phyloP scores from a whole-genome alignment of 2,113 vertebrate genomes.

The Parus major region DNA sequence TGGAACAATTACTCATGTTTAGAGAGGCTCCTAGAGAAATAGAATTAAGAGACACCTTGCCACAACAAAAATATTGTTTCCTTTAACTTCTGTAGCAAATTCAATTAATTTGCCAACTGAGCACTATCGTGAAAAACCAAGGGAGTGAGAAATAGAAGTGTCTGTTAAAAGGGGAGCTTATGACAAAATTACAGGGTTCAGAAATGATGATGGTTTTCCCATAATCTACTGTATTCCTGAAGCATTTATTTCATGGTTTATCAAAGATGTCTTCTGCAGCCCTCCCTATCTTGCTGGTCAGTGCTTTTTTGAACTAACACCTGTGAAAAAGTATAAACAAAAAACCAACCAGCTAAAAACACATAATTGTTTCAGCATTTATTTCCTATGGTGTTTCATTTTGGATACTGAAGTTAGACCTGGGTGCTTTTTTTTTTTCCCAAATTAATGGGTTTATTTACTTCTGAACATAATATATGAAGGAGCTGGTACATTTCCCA shows the following conservation, averaged over 20 bases:
- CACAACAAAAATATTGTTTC: not conserved
- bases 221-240: not conserved
- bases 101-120: not conserved
- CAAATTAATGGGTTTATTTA: not conserved
- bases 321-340: not conserved
- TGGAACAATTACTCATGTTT: not conserved
- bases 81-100: not conserved
- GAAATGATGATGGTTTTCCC: not conserved
- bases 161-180: not conserved
- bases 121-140: not conserved
- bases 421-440: not conserved
- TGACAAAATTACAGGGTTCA: not conserved
- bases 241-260: not conserved
- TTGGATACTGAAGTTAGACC: not conserved
- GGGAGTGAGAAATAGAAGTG: not conserved
- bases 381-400: not conserved
- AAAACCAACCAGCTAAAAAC: rapidly evolving
- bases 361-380: not conserved
- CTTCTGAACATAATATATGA: not conserved
- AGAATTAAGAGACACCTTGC: not conserved
- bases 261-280: not conserved
- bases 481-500: not conserved
- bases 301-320: not conserved
- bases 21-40: not conserved
- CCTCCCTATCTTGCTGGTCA: not conserved